phyloP scores from a whole-genome alignment of 2,888 invertebrate species.

The Lepidocyrtinus sp. region DNA sequence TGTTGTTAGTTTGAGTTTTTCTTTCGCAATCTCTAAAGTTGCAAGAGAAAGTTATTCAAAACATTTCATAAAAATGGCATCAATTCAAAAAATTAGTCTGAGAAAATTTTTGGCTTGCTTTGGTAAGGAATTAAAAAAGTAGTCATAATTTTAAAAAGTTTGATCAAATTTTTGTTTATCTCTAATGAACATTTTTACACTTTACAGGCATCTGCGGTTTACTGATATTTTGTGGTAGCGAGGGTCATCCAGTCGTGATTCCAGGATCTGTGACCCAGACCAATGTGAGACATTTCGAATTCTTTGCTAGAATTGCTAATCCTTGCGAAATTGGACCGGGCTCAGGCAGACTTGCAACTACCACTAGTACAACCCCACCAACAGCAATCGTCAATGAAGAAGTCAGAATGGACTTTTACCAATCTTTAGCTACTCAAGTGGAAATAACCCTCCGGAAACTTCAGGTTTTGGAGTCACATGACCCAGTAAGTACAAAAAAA shows the following conservation, averaged over 20 bases:
- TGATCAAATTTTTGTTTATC: constrained; percentile 10
- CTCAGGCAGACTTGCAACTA: neutral
- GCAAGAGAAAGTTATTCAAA: neutral
- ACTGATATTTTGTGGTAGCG: neutral
- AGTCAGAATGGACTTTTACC: constrained; percentile 37
- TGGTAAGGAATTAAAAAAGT: too few species aligned
- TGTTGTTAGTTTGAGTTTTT: too few species aligned
- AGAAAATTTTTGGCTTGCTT: neutral
- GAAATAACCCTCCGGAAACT: constrained; percentile 30
- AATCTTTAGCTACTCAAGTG: constrained; percentile 38
- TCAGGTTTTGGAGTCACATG: constrained; percentile 38
- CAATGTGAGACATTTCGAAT: constrained; percentile 43
- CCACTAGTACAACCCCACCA: constrained; percentile 5
- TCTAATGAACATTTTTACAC: neutral
- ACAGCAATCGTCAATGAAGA: neutral
- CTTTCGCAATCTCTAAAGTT: neutral
- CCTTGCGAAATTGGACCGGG: constrained; percentile 42
- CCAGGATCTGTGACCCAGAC: constrained; percentile 42
- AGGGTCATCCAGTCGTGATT: constrained; percentile 18
- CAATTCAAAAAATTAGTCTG: neutral
- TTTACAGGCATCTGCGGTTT: constrained; percentile 23
- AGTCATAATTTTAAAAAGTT: too few species aligned
- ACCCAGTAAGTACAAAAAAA: constrained; percentile 39
- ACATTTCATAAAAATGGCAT: constrained; percentile 20
- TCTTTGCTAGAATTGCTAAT: constrained; percentile 49